Percentiles rank a stretch among this genome's conserved stretches.
Conservation (phyloP, 2,113 vertebrate genomes). For the Gorsachius goisagi region DNA sequence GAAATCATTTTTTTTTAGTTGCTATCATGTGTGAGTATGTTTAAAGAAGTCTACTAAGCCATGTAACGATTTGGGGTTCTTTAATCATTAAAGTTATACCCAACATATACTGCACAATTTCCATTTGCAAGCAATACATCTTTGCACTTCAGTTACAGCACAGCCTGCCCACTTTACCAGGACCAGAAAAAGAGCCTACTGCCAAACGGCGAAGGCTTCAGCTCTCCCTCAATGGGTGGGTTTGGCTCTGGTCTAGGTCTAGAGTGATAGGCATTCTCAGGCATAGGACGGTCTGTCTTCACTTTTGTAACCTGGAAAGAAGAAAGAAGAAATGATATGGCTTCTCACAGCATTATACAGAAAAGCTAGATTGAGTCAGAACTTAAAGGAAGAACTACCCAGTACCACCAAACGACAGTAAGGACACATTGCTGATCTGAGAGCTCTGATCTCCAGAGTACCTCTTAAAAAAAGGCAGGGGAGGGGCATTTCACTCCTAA, state of each 20-base stretch:
- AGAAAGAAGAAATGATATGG: neutral
- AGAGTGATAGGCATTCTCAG: slow-evolving; percentile 90
- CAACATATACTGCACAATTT: neutral
- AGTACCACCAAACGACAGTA: neutral
- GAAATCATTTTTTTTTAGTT: neutral
- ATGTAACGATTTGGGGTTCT: slow-evolving; percentile 45
- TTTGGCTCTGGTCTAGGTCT: slow-evolving; percentile 87
- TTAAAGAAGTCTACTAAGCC: slow-evolving; percentile 67
- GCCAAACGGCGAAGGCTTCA: slow-evolving; percentile 87
- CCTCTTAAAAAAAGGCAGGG: neutral
- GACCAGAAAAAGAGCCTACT: slow-evolving; percentile 89
- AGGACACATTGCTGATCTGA: neutral
- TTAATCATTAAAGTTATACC: slow-evolving; percentile 48
- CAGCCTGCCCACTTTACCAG: slow-evolving; percentile 71
- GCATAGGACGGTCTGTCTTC: slow-evolving; percentile 85
- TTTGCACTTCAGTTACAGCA: neutral
- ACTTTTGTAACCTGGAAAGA: slow-evolving; percentile 92
- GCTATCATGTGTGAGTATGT: neutral
- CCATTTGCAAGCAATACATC: neutral
- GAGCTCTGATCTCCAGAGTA: neutral
- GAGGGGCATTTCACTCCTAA: neutral
- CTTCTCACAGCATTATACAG: neutral
- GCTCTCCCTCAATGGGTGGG: slow-evolving; percentile 75
- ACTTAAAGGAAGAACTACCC: neutral
- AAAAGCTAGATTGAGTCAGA: neutral